Base-by-base conservation (phyloP, 2,888 invertebrate genomes). In the Dicycla oo region DNA sequence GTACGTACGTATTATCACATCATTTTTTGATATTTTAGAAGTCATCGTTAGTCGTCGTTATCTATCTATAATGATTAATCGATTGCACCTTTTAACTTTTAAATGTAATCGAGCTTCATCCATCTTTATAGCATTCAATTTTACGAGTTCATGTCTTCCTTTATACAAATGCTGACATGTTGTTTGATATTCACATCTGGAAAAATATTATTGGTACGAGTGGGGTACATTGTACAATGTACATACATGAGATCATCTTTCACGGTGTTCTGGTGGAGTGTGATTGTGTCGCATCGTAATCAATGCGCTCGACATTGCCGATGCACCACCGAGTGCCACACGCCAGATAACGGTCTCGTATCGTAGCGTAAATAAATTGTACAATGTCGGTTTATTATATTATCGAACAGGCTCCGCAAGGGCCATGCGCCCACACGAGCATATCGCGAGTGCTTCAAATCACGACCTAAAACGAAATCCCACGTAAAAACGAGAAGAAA, bases 401-500 rank as follows among this genome's bases (percentile, higher is more conserved):
- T 92, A 92, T 91, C 88, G 88, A 89, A 82, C 83, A 84, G 75
- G 78, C 86, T 90, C 91, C 86, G 86, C 81, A 84, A 87, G 87
- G 84, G 84, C 86, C 84, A 72, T 69, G 86, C 90, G 88, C 91
- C 90, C 90, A 92, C 92, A 88, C 88, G 83, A 89, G 86, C 88
- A 85, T 75, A 81, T 70, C 77, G 78, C 58, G 86, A 81, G 82
- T 87, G 88, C 87, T 89, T 90, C 90, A 91, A 91, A 92, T 92
- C 91, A 88, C 89, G 89, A 90, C 88, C 90, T 88, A 88, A 86
- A 82, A 80, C 45, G 53, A 77, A 82, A 89, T 89, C 84, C 87
- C 83, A 89, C 88, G 89, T 91, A 91, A 91, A 94, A 94, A 91
- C 88, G 89, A 91, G 88, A 92, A 91, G 89, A 92, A 91, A 90